These are phyloP conservation scores for Acropora yongei DNA, from an alignment of 64 coral and sea anemone genomes.

Conservation along the genomic window DNA sequence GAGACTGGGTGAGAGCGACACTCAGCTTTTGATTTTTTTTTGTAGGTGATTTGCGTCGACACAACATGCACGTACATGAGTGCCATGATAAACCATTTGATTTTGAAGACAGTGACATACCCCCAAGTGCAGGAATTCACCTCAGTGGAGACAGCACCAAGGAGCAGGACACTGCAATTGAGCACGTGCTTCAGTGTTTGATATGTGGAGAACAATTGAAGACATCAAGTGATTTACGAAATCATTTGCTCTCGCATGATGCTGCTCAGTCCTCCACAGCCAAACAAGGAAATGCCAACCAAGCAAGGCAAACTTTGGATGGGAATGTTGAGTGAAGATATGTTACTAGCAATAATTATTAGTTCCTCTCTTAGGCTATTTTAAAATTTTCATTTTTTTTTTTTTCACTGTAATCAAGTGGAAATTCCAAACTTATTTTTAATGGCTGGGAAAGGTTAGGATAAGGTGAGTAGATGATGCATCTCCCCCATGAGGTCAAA, in stretches of 20 bases:
- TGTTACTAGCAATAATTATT: slow-evolving; percentile 6
- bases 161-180: neutral
- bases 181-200: neutral
- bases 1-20: too few relatives aligned
- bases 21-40: neutral
- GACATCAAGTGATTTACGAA: neutral
- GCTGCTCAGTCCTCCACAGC: neutral
- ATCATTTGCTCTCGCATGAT: neutral
- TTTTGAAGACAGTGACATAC: slow-evolving; percentile 1
- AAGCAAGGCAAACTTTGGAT: neutral
- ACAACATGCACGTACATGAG: slow-evolving; percentile 71
- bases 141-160: neutral
- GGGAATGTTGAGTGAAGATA: neutral
- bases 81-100: slow-evolving; percentile 51
- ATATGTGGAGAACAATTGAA: neutral
- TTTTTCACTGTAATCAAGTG: too few relatives aligned
- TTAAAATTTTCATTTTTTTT: neutral
- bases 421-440: too few relatives aligned
- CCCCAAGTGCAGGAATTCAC: neutral
- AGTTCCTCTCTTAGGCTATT: neutral
- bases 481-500: too few relatives aligned
- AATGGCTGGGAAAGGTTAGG: too few relatives aligned
- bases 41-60: slow-evolving; percentile 80
- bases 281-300: neutral
- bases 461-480: too few relatives aligned